Percentiles rank a stretch among this genome's conserved stretches.
Conservation (phyloP, 2,888 invertebrate genomes). For the Ryuthela nishihirai region DNA sequence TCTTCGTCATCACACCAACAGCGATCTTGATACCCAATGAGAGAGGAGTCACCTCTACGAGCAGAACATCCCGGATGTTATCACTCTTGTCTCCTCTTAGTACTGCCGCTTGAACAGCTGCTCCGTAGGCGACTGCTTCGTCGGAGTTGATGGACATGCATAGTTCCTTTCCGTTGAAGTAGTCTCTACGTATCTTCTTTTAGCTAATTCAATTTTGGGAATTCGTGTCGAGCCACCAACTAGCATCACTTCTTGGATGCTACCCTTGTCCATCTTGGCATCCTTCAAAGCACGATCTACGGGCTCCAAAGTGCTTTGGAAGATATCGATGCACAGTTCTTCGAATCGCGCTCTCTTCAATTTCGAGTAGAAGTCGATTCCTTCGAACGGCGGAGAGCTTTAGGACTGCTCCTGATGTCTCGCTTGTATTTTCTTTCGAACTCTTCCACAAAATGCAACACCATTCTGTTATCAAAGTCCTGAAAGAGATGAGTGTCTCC, state of each 20-base stretch:
- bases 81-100: slow-evolving; percentile 54
- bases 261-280: slow-evolving; percentile 70
- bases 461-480: slow-evolving; percentile 61
- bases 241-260: slow-evolving; percentile 72
- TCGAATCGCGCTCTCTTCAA: slow-evolving; percentile 64
- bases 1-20: slow-evolving; percentile 67
- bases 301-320: slow-evolving; percentile 68
- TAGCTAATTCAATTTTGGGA: slow-evolving; percentile 74
- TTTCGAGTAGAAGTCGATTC: slow-evolving; percentile 44
- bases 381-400: slow-evolving; percentile 41
- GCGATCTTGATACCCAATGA: slow-evolving; percentile 59
- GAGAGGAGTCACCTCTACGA: slow-evolving; percentile 72
- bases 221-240: slow-evolving; percentile 78
- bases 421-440: slow-evolving; percentile 60
- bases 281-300: slow-evolving; percentile 74
- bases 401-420: slow-evolving; percentile 55
- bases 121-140: slow-evolving; percentile 77
- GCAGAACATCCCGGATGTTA: slow-evolving; percentile 69
- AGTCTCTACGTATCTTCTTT: slow-evolving; percentile 69
- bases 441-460: slow-evolving; percentile 66
- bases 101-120: slow-evolving; percentile 70
- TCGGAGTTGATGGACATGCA: slow-evolving; percentile 73
- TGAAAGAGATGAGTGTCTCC: slow-evolving; percentile 77
- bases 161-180: slow-evolving; percentile 67
- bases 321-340: slow-evolving; percentile 67